Conservation (phyloP, 2,113 vertebrate genomes). For the Buteo buteo region DNA sequence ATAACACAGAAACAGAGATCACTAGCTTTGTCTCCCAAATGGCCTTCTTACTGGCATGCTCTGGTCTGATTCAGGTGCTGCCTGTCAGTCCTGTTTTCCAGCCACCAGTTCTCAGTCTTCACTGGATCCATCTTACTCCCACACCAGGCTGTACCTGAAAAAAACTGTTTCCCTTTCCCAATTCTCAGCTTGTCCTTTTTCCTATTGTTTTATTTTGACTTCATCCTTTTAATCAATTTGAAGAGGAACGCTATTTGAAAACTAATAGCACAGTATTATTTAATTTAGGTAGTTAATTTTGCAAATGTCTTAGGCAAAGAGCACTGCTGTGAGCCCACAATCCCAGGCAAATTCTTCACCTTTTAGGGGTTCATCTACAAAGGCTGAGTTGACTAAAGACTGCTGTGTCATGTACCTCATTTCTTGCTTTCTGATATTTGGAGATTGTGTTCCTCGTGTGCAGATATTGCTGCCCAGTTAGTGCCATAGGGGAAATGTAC, state of each 20-base stretch:
- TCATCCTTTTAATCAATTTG: not conserved
- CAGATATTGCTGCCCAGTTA: not conserved
- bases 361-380: not conserved
- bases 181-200: not conserved
- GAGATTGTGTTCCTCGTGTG: not conserved
- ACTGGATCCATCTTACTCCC: not conserved
- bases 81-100: not conserved
- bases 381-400: not conserved
- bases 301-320: not conserved
- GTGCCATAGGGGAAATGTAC: accelerated
- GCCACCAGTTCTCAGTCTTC: not conserved
- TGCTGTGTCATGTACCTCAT: not conserved
- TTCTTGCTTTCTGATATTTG: not conserved
- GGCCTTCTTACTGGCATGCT: not conserved
- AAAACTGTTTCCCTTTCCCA: not conserved
- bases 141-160: not conserved
- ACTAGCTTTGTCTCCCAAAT: not conserved
- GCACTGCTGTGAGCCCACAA: not conserved
- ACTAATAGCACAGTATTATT: not conserved
- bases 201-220: not conserved
- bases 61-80: not conserved
- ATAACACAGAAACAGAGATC: not conserved
- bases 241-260: not conserved
- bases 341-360: not conserved
- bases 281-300: not conserved